Evolutionary conservation across 2,113 vertebrate species (phyloP), one percentile per base, ranked within the genome.

Genomic region (Clupea harengus): DNA sequence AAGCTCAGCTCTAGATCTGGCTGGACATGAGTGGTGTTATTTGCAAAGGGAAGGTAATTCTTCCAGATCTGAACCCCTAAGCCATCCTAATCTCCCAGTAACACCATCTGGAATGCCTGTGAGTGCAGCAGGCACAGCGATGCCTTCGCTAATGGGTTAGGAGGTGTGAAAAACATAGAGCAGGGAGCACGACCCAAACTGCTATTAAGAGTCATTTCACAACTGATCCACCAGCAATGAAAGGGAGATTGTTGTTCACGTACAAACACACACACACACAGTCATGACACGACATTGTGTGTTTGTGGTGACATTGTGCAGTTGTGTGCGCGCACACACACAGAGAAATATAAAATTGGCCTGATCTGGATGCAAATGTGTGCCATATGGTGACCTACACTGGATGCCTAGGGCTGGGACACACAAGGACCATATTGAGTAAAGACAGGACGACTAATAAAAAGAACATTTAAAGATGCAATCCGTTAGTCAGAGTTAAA

Each of bases 401-500:
- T 78, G 72, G 11, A 60, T 60, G 54, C 20, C 54, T 22, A 20
- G 20, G 54, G 28, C 28, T 15, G 72, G 32, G 13, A 15, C 39
- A 39, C 28, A 78, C 13, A 78, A 93, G 94, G 94, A 93, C 94
- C 92, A 93, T 95, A 90, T 92, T 94, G 92, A 93, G 93, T 78
- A 95, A 94, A 94, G 90, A 83, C 82, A 84, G 50, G 91, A 92
- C 91, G 92, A 95, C 95, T 89, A 28, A 54, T 54, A 72, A 72
- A 67, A 72, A 32, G 28, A 72, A 28, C 64, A 32, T 72, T 72
- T 32, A 72, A 72, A 72, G 64, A 72, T 72, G 32, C 32, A 32
- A 78, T 46, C 47, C 45, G 92, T 92, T 93, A 93, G 93, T 94
- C 94, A 93, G 92, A 96, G 95, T 98, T 97, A 97, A 96, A 95